These are phyloP conservation scores for Gambelia wislizenii DNA, from an alignment of 2,797 vertebrate species.

Conservation along the genomic window DNA sequence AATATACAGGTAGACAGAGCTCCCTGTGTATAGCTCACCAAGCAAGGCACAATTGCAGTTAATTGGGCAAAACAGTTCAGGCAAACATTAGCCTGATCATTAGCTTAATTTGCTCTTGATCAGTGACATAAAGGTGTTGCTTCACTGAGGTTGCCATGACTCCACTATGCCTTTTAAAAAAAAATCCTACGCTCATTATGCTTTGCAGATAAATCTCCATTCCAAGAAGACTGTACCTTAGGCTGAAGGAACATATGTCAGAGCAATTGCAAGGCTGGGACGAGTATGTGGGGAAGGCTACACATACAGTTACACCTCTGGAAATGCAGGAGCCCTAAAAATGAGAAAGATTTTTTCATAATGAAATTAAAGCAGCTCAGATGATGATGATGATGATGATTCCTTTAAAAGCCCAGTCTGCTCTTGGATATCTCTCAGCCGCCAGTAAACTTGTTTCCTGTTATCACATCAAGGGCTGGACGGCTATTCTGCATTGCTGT, in stretches of 20 bases:
- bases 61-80: not conserved
- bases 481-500: not conserved
- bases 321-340: constrained; percentile 10
- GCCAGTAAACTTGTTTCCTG: not conserved
- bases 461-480: not conserved
- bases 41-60: not conserved
- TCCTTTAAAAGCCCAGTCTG: not conserved
- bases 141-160: not conserved
- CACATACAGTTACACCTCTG: not conserved
- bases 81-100: not conserved
- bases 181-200: not conserved
- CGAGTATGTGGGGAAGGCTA: not conserved
- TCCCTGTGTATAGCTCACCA: not conserved
- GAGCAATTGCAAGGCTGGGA: not conserved
- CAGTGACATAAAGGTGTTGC: not conserved
- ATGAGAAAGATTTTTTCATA: constrained; percentile 14
- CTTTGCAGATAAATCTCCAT: constrained; percentile 3
- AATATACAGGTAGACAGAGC: not conserved
- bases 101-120: not conserved
- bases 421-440: not conserved
- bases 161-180: not conserved
- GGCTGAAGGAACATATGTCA: not conserved
- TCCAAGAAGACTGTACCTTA: not conserved
- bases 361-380: constrained; percentile 13
- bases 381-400: not conserved